Base-by-base conservation (phyloP, 2,113 vertebrate species). In the Elephas maximus region DNA sequence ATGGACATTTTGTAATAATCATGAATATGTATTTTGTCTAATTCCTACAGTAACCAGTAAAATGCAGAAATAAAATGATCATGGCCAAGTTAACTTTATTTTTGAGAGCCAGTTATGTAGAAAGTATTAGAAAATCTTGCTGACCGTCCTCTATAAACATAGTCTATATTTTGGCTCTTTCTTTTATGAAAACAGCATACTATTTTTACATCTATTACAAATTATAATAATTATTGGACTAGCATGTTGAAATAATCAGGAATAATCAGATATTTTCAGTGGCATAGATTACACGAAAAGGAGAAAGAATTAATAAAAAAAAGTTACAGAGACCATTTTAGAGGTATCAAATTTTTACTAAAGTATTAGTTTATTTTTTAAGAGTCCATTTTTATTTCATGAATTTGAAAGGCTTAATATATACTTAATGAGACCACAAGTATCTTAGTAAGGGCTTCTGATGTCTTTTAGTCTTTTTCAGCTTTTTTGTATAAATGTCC, bases 231-330 rank as follows among this genome's bases (percentile, higher is more conserved):
- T 57, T 11, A 67, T 21, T 15, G 69, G 6, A 92, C 73, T 48
- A 30, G 0, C 15, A 26, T 76, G 71, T 24, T 76, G n/a, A 92
- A 94, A 82, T 76, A 0, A 92, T 74, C 26, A 37, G 37, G 37
- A 37, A 37, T 33, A 76, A 79, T 33, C 80, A 2, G 0, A 15
- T 71, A 57, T 77, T 87, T 69, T 28, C 69, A 80, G 71, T 93
- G 74, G 81, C 1, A 51, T 2, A 37, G 14, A 62, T 5, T 85
- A 2, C 0, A 69, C 76, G 4, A 30, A 94, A 81, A 80, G 60
- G 5, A 88, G 79, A 1, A 89, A 92, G 24, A 89, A 71, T 63
- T 76, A 93, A 53, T 51, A 60, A 85, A 83, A 96, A 83, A 96
- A 53, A 41, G 2, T 8, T 65, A 45, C 90, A 62, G 28, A 21